Evolutionary conservation across 92 coral and sea anemone genomes (phyloP).

Genomic region (Porites lobata): DNA sequence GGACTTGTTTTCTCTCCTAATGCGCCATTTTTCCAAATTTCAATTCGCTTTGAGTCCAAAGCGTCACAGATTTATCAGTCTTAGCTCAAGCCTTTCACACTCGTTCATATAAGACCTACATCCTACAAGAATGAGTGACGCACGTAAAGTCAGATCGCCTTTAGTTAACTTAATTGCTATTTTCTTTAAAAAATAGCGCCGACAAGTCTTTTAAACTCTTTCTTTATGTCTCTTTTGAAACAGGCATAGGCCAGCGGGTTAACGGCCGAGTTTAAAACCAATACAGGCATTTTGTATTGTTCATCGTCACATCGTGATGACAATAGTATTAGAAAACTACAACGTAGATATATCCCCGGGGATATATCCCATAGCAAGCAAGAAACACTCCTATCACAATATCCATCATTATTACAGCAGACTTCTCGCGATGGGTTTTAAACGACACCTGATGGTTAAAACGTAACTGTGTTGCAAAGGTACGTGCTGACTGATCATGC

Average conservation of each 20-base stretch:
- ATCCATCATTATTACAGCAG: constrained; percentile 1
- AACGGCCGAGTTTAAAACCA: constrained; percentile 13
- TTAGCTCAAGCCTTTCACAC: no score
- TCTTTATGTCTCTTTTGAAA: constrained; percentile 9
- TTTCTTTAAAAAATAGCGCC: no score
- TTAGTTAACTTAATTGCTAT: no score
- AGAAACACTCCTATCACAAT: constrained; percentile 1
- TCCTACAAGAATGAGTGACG: no score
- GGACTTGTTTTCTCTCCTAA: no score
- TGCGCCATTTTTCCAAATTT: no score
- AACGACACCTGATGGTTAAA: constrained; percentile 2
- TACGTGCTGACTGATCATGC: neutral
- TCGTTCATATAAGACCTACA: no score
- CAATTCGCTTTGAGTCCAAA: no score
- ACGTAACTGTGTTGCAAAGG: constrained; percentile 20
- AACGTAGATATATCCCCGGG: neutral
- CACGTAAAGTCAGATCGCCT: no score
- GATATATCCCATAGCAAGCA: neutral
- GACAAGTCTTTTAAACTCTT: neutral
- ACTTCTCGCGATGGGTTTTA: neutral
- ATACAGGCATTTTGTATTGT: neutral
- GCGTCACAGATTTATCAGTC: no score
- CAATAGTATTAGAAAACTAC: neutral
- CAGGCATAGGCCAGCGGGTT: constrained; percentile 9
- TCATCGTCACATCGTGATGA: neutral